Conservation (phyloP, 2,888 invertebrate genomes). For the Entomobrya multifasciata region DNA sequence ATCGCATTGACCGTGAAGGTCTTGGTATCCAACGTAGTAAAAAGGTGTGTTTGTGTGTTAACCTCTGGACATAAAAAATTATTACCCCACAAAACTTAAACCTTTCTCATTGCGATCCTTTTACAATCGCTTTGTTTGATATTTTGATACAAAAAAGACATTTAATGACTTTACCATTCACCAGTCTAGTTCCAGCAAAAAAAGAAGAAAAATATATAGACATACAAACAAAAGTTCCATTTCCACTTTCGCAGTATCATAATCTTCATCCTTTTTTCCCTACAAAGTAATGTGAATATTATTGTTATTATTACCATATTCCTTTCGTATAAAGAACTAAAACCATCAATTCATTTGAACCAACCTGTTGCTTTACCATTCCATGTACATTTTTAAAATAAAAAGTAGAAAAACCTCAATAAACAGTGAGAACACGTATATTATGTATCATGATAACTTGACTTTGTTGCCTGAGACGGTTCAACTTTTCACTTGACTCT, state of each 20-base stretch:
- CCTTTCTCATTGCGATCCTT: too few relatives aligned
- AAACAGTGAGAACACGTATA: too few relatives aligned
- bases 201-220: background rate
- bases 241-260: background rate
- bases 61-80: background rate
- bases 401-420: too few relatives aligned
- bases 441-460: constrained; percentile 43
- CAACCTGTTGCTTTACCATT: constrained; percentile 65
- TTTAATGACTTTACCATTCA: too few relatives aligned
- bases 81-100: too few relatives aligned
- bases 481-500: constrained; percentile 66
- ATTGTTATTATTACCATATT: background rate
- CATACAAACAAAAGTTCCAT: background rate
- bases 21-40: background rate
- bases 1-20: background rate
- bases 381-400: background rate
- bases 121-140: too few relatives aligned
- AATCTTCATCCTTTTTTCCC: background rate
- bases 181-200: background rate
- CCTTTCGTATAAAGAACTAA: background rate
- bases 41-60: background rate
- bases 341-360: background rate
- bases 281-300: too few relatives aligned
- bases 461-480: constrained; percentile 72
- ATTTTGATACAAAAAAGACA: too few relatives aligned